Conservation (phyloP, 2,113 vertebrate genomes). For the Eira barbara region DNA sequence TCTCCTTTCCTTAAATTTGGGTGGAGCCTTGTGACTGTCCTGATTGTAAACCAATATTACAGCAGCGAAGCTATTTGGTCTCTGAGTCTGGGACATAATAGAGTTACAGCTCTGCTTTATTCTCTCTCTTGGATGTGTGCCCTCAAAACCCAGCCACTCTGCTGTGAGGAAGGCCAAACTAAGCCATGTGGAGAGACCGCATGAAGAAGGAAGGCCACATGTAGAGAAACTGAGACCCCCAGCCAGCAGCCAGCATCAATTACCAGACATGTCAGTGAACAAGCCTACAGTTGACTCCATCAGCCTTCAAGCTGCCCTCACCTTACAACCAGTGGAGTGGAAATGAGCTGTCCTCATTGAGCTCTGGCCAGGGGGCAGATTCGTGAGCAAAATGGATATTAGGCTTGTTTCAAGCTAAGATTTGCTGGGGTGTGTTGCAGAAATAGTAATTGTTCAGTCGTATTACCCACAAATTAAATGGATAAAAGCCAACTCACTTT, state of each 20-base stretch:
- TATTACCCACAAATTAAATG: neutral
- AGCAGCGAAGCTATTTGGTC: neutral
- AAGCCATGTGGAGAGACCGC: neutral
- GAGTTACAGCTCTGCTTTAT: neutral
- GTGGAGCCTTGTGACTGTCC: neutral
- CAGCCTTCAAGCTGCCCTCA: neutral
- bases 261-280: neutral
- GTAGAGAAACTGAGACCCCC: neutral
- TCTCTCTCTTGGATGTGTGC: neutral
- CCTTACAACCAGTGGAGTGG: neutral
- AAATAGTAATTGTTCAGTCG: neutral
- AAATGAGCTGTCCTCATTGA: neutral
- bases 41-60: neutral
- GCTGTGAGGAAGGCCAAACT: neutral
- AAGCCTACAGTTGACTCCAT: neutral
- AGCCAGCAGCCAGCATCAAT: neutral
- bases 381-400: neutral
- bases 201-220: neutral
- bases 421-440: neutral
- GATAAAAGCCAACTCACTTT: conserved; percentile 72
- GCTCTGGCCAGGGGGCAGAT: neutral
- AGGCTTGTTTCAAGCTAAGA: neutral
- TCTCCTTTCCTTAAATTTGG: neutral
- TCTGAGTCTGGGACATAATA: neutral
- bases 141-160: neutral